Evolutionary conservation across 2,888 invertebrate species (phyloP).

Genomic region (Drosophila dives): DNA sequence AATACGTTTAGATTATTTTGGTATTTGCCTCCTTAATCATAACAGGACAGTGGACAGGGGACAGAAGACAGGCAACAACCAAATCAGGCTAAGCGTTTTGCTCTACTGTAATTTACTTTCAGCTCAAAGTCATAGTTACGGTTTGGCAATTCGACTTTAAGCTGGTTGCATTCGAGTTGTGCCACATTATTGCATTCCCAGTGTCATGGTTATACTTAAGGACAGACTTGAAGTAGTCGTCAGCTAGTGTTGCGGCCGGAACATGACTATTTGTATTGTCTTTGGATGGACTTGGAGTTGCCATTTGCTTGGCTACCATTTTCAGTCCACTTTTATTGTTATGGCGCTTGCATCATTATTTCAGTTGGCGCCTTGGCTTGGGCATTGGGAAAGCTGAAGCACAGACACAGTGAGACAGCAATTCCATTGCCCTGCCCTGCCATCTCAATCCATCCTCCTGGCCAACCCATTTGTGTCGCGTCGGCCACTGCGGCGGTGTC

Average conservation of each 20-base stretch:
- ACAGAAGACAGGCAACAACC: neutral
- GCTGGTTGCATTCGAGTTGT: constrained; percentile 12
- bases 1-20: constrained; percentile 31
- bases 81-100: neutral
- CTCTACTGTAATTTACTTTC: constrained; percentile 9
- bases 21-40: neutral
- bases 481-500: constrained; percentile 53
- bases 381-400: constrained; percentile 20
- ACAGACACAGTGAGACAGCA: constrained; percentile 8
- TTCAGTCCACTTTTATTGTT: constrained; percentile 69
- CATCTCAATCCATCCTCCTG: neutral
- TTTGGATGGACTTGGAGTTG: constrained; percentile 49
- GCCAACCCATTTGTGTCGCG: constrained; percentile 26
- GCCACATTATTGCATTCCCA: constrained; percentile 23
- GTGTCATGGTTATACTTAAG: constrained; percentile 33
- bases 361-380: constrained; percentile 73
- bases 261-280: constrained; percentile 51
- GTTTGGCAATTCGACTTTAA: neutral
- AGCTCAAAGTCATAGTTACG: constrained; percentile 5
- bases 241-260: constrained; percentile 24
- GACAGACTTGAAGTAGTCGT: constrained; percentile 33
- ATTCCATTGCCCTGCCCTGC: neutral
- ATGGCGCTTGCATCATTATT: constrained; percentile 76
- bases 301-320: constrained; percentile 25
- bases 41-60: neutral